Evolutionary conservation across 2,888 invertebrate species (phyloP).

Genomic region (Dryococelus australis): DNA sequence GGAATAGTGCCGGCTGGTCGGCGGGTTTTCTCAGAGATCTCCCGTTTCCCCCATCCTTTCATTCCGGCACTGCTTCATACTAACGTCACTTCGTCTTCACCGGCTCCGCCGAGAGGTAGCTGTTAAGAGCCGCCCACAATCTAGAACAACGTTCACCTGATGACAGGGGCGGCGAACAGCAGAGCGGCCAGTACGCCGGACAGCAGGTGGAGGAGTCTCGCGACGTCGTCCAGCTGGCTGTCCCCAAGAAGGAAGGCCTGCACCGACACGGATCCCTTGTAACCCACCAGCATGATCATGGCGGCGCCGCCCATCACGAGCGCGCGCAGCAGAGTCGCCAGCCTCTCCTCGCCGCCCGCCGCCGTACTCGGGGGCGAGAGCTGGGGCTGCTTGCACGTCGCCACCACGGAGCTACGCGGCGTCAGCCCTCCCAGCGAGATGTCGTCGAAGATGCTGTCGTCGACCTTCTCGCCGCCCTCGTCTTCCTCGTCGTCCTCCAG

Average conservation of each 20-base stretch:
- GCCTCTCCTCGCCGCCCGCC: neutral
- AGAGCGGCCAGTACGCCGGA: neutral
- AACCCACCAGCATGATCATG: neutral
- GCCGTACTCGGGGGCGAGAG: neutral
- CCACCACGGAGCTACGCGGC: neutral
- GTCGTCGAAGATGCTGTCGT: conserved; percentile 18
- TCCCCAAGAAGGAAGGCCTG: neutral
- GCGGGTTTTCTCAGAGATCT: too few species aligned
- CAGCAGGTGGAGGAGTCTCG: neutral
- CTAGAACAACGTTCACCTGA: neutral
- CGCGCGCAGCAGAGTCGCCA: neutral
- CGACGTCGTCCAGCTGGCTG: neutral
- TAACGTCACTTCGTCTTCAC: too few species aligned
- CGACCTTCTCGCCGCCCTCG: neutral
- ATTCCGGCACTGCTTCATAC: too few species aligned
- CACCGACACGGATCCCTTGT: neutral
- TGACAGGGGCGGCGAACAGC: neutral
- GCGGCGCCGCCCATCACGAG: neutral
- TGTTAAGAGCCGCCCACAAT: too few species aligned
- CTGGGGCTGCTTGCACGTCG: neutral
- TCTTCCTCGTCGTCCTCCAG: neutral
- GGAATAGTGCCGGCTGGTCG: too few species aligned
- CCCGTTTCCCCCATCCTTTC: too few species aligned
- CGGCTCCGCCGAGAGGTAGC: too few species aligned
- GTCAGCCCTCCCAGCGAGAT: neutral